Evolutionary conservation across 2,113 vertebrate species (phyloP).

Genomic region (Podarcis cretensis): DNA sequence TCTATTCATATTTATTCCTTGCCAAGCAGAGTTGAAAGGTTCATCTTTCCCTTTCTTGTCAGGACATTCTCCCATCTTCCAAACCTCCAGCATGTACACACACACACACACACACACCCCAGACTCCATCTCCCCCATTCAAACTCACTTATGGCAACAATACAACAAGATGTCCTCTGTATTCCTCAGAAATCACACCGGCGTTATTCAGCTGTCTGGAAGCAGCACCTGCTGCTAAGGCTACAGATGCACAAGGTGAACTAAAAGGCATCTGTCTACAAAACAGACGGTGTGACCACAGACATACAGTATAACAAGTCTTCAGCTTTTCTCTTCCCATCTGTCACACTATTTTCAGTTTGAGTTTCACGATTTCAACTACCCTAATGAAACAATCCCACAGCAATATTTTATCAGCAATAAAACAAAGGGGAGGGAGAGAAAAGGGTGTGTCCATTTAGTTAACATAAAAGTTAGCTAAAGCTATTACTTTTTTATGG

Average conservation of each 20-base stretch:
- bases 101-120: too few relatives aligned
- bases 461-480: conserved; percentile 18
- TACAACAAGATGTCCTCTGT: conserved; percentile 18
- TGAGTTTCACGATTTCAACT: conserved; percentile 7
- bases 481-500: conserved; percentile 7
- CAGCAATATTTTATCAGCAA: conserved; percentile 21
- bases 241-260: conserved; percentile 60
- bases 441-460: conserved; percentile 9
- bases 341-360: conserved; percentile 29
- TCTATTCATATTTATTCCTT: background rate
- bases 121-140: background rate
- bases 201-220: conserved; percentile 58
- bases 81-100: background rate
- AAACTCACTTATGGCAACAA: conserved; percentile 23
- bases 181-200: conserved; percentile 23
- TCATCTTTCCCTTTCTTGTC: conserved; percentile 29
- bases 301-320: background rate
- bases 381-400: conserved; percentile 10
- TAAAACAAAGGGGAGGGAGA: conserved; percentile 5
- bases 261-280: conserved; percentile 38
- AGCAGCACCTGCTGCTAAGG: conserved; percentile 68
- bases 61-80: conserved; percentile 10
- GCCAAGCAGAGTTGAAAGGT: background rate
- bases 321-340: conserved; percentile 32
- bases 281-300: conserved; percentile 25